Base-by-base conservation (phyloP, 2,888 invertebrate species). In the Trissonchulus sp. region DNA sequence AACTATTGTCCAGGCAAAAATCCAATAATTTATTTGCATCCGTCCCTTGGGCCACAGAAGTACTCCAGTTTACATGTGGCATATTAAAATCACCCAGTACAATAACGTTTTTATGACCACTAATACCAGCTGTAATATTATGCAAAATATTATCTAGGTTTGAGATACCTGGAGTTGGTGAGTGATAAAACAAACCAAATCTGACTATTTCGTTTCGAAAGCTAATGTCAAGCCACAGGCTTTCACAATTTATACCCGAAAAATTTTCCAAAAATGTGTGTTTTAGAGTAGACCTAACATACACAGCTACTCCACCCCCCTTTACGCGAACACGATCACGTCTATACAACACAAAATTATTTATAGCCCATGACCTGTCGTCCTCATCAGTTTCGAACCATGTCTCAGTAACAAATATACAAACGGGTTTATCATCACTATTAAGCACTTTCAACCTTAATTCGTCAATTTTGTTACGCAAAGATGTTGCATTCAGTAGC, bases 171-270 rank as follows among this genome's bases (percentile, higher is more conserved):
- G 48, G 48, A 48, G 48, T 48, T 48, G 48, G 48, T 48, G 48
- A 48, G 48, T 48, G 48, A 48, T 48, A 48, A 48, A 48, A 48
- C 48, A 48, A 48, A 48, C 48, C 48, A 48, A 48, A 48, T 48
- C 48, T 48, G 48, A 48, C 8, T 48, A 48, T 48, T 48, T 48
- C 48, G 48, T 48, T 48, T 48, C 48, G 48, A 48, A 48, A 48
- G 23, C 23, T 48, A 48, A 48, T 48, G 48, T 48, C 48, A 8
- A 48, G 8, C 48, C 48, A 48, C 8, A 48, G 8, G 23, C 48
- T 48, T 48, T 48, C 48, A 48, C 48, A 48, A 48, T 48, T 48
- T 48, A 48, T 8, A 15, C 48, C 48, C 8, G 48, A 48, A 48
- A 48, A 15, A 48, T 23, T 23, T 15, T 48, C 23, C 23, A 48